Base-by-base conservation (phyloP, 1,140 invertebrate genomes). In the Drosophila nikananu region DNA sequence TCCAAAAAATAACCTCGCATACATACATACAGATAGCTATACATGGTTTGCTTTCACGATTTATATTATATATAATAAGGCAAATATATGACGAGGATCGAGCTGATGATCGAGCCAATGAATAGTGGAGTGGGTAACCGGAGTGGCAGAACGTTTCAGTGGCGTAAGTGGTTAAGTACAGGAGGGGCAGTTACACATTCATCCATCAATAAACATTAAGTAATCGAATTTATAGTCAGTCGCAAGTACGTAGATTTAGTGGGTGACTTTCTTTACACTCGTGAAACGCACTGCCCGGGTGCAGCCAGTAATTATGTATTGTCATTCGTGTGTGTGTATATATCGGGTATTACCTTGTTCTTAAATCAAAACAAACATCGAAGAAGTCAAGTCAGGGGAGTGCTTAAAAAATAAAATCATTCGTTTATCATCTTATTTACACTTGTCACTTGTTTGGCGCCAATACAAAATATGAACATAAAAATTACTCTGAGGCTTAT, bases 61-160 rank as follows among this genome's bases (percentile, higher is more conserved):
- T 39, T 89, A 89, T 89, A 84, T 89, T 89, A 89, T 54, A 84
- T 89, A 89, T 89, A 89, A 81, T 89, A 89, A 89, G 86, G 86
- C 86, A 89, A 84, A 89, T 81, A 89, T 75, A 83, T 77, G 80
- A 83, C 77, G 77, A 83, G 72, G 84, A 70, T 78, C 67, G 74
- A 70, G 52, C 61, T 60, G 67, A 41, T n/a, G n/a, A 41, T 54
- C 51, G 55, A 60, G 35, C 32, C 41, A 35, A 51, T 72, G 27
- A 60, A 61, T 61, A 39, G 17, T 68, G 62, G 13, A 66, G n/a
- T 60, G 35, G 30, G 21, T 37, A 32, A 7, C 27, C 25, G 1
- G 8, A 37, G 13, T 5, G 6, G 42, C 68, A 52, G 25, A 60
- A 30, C 70, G 54, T 73, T 73, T 30, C 63, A 32, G 32, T 21